These are phyloP conservation scores for Tenthredo scrophulariae DNA, from an alignment of 2,888 invertebrate species.

Conservation along the genomic window DNA sequence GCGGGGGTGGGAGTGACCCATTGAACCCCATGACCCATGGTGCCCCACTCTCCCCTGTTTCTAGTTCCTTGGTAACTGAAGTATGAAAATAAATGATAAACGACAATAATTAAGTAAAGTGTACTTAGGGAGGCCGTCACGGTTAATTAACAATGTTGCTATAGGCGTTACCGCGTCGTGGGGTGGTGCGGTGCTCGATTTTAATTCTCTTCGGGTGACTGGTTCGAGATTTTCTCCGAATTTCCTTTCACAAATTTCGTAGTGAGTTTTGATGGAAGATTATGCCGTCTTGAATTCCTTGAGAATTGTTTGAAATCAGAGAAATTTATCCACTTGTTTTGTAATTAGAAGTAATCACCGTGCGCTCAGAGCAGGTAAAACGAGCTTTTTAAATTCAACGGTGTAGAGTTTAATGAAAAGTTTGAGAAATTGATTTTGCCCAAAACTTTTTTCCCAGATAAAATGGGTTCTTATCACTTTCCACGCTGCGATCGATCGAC, in stretches of 20 bases:
- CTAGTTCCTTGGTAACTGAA: not conserved
- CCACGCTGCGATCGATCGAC: not conserved
- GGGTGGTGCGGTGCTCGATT: not conserved
- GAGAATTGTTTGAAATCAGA: slow-evolving; percentile 2
- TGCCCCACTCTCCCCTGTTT: too few relatives aligned
- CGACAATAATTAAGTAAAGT: slow-evolving; percentile 26
- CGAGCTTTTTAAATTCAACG: not conserved
- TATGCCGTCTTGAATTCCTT: not conserved
- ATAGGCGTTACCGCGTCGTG: not conserved
- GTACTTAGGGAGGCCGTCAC: slow-evolving; percentile 28
- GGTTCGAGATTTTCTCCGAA: not conserved
- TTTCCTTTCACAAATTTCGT: not conserved
- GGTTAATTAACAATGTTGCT: slow-evolving; percentile 31
- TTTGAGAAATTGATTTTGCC: not conserved
- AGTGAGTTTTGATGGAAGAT: not conserved
- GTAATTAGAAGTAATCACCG: slow-evolving; percentile 19
- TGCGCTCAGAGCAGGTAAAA: not conserved
- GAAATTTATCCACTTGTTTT: not conserved
- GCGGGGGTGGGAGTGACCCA: too few relatives aligned
- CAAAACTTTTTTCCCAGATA: not conserved
- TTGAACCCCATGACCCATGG: too few relatives aligned
- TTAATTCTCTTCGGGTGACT: slow-evolving; percentile 19
- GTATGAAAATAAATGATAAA: slow-evolving; percentile 35
- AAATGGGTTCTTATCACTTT: not conserved
- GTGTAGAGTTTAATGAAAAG: not conserved